Conservation (phyloP, 2,888 invertebrate species). For the Nowickia ferox region DNA sequence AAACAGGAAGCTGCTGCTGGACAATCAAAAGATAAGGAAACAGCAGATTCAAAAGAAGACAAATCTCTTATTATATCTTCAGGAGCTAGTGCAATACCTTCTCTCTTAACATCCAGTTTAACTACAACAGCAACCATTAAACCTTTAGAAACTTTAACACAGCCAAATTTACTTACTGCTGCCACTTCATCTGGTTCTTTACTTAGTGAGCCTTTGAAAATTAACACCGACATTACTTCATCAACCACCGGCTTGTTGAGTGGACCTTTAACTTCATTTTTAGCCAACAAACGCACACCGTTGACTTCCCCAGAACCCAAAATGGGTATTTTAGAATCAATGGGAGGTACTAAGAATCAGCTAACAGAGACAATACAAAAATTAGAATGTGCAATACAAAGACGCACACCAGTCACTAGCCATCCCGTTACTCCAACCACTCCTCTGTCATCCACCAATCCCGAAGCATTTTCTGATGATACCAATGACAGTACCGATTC, state of each 20-base stretch:
- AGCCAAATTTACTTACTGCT: slow-evolving; percentile 21
- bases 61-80: slow-evolving; percentile 18
- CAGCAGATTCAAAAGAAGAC: slow-evolving; percentile 49
- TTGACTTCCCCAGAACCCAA: slow-evolving; percentile 81
- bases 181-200: slow-evolving; percentile 34
- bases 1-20: slow-evolving; percentile 82
- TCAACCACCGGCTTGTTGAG: slow-evolving; percentile 68
- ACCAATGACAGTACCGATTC: slow-evolving; percentile 87
- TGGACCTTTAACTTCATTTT: slow-evolving; percentile 62
- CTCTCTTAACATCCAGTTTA: slow-evolving; percentile 66
- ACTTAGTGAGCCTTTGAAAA: slow-evolving; percentile 80
- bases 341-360: slow-evolving; percentile 85
- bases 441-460: slow-evolving; percentile 71
- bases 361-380: slow-evolving; percentile 87
- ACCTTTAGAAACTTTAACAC: slow-evolving; percentile 46
- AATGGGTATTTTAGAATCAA: slow-evolving; percentile 81
- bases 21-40: slow-evolving; percentile 76
- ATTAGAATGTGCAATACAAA: slow-evolving; percentile 83
- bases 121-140: slow-evolving; percentile 24
- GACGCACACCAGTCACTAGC: slow-evolving; percentile 78
- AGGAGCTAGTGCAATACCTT: not conserved
- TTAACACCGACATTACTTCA: slow-evolving; percentile 75
- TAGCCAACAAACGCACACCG: slow-evolving; percentile 75
- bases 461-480: slow-evolving; percentile 84
- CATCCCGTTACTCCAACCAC: slow-evolving; percentile 75